Percentiles rank a stretch among this genome's conserved stretches.
phyloP scores from a whole-genome alignment of 2,797 vertebrate species.

The Myotis vivesi region DNA sequence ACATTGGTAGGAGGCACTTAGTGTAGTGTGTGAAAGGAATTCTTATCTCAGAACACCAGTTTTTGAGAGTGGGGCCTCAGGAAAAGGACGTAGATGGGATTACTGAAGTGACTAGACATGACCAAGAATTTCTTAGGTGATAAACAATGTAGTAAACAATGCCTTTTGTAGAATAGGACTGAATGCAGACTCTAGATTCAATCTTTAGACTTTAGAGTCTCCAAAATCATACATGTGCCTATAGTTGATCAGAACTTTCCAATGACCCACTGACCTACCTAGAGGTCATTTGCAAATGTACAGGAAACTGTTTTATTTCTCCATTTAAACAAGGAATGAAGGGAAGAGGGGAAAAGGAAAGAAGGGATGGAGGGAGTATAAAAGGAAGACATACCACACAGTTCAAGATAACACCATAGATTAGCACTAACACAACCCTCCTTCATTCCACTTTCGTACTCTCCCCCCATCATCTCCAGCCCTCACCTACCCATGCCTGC shows the following conservation, averaged over 20 bases:
- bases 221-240: neutral
- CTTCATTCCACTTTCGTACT: neutral
- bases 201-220: neutral
- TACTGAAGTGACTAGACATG: neutral
- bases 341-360: neutral
- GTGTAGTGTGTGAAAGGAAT: neutral
- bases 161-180: neutral
- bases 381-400: neutral
- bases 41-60: neutral
- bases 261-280: neutral
- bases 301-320: neutral
- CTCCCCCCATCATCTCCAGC: fast-evolving
- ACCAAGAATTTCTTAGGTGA: neutral
- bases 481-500: neutral
- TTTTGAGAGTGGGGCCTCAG: neutral
- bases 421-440: neutral
- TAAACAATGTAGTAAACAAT: neutral
- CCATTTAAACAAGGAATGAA: neutral
- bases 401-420: neutral
- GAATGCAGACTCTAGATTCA: neutral
- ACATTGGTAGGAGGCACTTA: neutral
- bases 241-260: neutral
- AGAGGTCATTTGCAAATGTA: neutral
- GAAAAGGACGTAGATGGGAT: neutral
- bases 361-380: neutral